Percentiles rank a stretch among this genome's conserved stretches.
Conservation (phyloP, 2,888 invertebrate species). For the Meta bourneti region DNA sequence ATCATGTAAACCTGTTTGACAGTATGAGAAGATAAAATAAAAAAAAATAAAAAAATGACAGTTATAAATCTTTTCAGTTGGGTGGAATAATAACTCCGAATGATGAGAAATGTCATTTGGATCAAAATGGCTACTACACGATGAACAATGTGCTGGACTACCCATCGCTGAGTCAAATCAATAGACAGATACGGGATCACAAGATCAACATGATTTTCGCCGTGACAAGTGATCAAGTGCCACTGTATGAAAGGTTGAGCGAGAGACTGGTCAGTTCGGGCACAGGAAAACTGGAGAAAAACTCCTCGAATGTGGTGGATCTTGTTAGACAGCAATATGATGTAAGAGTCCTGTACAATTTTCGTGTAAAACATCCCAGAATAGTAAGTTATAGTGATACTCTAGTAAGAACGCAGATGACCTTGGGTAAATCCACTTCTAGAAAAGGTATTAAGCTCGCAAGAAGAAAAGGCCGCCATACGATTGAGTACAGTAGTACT, state of each 20-base stretch:
- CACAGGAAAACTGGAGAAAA: constrained; percentile 92
- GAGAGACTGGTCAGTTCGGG: constrained; percentile 95
- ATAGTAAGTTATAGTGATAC: not conserved
- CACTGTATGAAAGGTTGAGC: constrained; percentile 90
- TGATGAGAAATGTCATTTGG: constrained; percentile 94
- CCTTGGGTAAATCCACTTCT: not conserved
- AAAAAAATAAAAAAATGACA: no score
- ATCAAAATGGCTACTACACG: constrained; percentile 87
- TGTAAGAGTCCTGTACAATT: constrained; percentile 52
- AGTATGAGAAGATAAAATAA: no score
- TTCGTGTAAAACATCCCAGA: not conserved
- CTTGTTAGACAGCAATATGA: constrained; percentile 95
- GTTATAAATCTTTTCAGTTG: constrained; percentile 83
- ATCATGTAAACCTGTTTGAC: no score
- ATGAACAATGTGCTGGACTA: constrained; percentile 92
- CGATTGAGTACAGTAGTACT: not conserved
- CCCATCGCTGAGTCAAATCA: constrained; percentile 95
- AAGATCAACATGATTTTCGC: constrained; percentile 98
- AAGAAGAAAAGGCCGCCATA: not conserved
- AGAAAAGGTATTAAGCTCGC: not conserved
- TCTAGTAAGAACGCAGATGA: not conserved
- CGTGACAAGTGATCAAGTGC: constrained; percentile 91
- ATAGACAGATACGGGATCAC: constrained; percentile 90
- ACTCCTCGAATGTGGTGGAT: constrained; percentile 97
- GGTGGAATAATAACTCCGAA: constrained; percentile 96